These are phyloP conservation scores for Gymnobelideus leadbeateri DNA, from an alignment of 2,113 vertebrate species.

Conservation along the genomic window DNA sequence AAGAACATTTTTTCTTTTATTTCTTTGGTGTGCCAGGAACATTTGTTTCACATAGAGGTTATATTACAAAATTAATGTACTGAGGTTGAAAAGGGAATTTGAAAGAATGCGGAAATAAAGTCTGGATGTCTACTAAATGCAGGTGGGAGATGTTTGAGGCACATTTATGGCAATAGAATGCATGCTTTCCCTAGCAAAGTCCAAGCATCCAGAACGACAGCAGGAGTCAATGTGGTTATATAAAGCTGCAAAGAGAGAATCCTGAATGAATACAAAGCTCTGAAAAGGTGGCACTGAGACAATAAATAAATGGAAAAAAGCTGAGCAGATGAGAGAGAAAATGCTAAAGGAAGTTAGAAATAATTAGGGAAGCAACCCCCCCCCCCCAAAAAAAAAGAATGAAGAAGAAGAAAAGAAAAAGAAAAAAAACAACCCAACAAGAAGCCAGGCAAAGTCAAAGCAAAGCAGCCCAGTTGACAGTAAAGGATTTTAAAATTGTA, in stretches of 20 bases:
- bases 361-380: conserved; percentile 38
- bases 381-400: conserved; percentile 59
- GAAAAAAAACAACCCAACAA: conserved; percentile 28
- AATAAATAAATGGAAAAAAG: conserved; percentile 64
- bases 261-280: conserved; percentile 66
- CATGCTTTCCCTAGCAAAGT: conserved; percentile 68
- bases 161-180: conserved; percentile 64
- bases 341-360: conserved; percentile 57
- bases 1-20: conserved; percentile 70
- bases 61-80: conserved; percentile 73
- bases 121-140: conserved; percentile 61
- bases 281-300: conserved; percentile 69
- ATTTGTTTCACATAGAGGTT: conserved; percentile 80
- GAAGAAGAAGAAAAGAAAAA: conserved; percentile 60
- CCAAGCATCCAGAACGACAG: conserved; percentile 70
- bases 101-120: conserved; percentile 71
- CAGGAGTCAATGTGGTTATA: conserved; percentile 66
- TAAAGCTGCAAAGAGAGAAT: conserved; percentile 68
- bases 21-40: conserved; percentile 70
- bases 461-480: neutral
- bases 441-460: neutral
- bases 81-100: conserved; percentile 70
- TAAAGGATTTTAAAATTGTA: conserved; percentile 18
- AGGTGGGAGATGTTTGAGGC: conserved; percentile 64
- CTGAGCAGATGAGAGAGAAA: conserved; percentile 62